phyloP scores from a whole-genome alignment of 1,140 invertebrate genomes.

The Holcopasites calliopsidis region DNA sequence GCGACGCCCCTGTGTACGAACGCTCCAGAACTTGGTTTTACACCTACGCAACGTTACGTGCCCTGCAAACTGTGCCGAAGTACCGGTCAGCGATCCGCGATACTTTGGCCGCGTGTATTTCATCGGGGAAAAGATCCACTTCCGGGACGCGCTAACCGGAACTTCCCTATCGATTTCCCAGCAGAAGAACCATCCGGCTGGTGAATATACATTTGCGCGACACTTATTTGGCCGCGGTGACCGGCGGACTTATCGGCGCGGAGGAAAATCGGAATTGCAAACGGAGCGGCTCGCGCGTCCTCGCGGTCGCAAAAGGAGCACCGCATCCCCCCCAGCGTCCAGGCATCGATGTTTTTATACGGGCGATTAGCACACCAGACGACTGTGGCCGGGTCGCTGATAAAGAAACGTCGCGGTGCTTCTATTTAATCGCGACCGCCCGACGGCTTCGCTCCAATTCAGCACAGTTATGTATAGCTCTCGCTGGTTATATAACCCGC shows the following conservation, averaged over 20 bases:
- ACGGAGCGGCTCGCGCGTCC: no score
- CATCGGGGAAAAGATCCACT: not conserved
- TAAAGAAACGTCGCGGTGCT: conserved; percentile 1
- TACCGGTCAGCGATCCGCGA: conserved; percentile 40
- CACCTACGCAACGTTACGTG: conserved; percentile 58
- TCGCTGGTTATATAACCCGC: conserved; percentile 13
- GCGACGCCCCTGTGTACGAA: no score
- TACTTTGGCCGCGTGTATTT: conserved; percentile 30
- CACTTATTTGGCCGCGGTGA: not conserved
- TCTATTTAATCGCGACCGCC: conserved; percentile 31
- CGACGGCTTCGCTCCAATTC: conserved; percentile 31
- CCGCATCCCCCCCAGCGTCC: no score
- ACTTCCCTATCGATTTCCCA: not conserved
- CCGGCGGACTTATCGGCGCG: not conserved
- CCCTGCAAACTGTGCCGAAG: conserved; percentile 46
- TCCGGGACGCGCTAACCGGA: not conserved
- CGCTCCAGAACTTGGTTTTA: no score
- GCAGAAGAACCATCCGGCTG: not conserved
- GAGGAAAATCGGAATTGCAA: not conserved
- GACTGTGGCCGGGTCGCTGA: not conserved
- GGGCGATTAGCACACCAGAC: not conserved
- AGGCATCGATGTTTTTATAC: no score
- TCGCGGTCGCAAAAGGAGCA: no score
- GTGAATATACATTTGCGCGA: not conserved
- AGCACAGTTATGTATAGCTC: conserved; percentile 18